Conservation (phyloP, 2,797 vertebrate genomes). For the Cyprinella venusta region DNA sequence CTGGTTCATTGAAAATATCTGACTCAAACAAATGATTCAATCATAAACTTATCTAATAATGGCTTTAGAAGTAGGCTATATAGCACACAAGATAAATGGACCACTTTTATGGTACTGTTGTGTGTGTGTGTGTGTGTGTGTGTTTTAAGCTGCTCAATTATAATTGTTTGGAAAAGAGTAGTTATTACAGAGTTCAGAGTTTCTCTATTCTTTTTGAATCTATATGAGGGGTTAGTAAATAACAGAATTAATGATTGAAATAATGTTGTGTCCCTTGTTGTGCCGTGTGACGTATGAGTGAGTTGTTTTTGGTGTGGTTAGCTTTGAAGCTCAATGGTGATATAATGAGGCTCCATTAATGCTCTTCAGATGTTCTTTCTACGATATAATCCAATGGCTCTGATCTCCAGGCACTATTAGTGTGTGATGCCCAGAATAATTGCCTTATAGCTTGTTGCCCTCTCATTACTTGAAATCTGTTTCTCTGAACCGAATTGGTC, state of each 20-base stretch:
- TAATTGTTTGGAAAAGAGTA: not conserved
- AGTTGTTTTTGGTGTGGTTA: conserved; percentile 17
- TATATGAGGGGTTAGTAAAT: not conserved
- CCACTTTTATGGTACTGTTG: not conserved
- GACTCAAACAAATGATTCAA: not conserved
- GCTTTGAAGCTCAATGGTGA: conserved; percentile 30
- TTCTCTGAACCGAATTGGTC: conserved; percentile 2
- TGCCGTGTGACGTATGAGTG: not conserved
- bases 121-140: not conserved
- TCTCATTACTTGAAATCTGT: conserved; percentile 8
- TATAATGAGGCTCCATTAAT: conserved; percentile 25
- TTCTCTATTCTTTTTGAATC: not conserved
- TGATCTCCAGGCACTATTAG: conserved; percentile 22
- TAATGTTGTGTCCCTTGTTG: not conserved
- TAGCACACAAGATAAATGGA: not conserved
- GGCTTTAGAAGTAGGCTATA: not conserved
- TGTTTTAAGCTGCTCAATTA: not conserved
- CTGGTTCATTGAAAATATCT: not conserved
- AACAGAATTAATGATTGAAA: not conserved
- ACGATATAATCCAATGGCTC: conserved; percentile 33
- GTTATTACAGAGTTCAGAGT: too few species aligned
- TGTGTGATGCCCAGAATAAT: conserved; percentile 22
- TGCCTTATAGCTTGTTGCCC: conserved; percentile 18
- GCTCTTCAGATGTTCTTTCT: conserved; percentile 41
- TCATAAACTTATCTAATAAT: not conserved